Percentiles rank a stretch among this genome's conserved stretches.
Conservation (phyloP, 1,140 invertebrate species). For the Drosophila quadrilineata region DNA sequence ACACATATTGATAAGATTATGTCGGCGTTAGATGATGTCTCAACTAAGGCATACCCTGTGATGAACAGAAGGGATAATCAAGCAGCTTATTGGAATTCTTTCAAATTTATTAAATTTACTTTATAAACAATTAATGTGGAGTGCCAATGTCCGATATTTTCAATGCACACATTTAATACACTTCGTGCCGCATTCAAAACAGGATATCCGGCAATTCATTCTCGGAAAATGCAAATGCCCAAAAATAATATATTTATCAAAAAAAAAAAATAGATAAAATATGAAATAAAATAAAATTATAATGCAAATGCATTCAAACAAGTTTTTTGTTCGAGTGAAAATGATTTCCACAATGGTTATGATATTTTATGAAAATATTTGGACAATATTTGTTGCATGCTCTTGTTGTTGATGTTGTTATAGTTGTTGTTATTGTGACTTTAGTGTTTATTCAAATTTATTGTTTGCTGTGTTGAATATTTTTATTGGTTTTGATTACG, state of each 20-base stretch:
- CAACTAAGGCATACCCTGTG: neutral
- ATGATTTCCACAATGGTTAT: slow-evolving; percentile 47
- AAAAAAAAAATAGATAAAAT: neutral
- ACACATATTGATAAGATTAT: neutral
- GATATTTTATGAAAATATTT: slow-evolving; percentile 59
- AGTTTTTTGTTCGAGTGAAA: no score
- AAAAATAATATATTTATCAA: neutral
- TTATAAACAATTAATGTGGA: no score
- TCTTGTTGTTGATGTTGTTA: slow-evolving; percentile 7
- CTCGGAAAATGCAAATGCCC: neutral
- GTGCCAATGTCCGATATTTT: no score
- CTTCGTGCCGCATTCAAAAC: neutral
- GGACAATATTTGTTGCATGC: slow-evolving; percentile 37
- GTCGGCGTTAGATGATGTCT: neutral
- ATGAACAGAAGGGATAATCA: neutral
- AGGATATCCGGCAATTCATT: neutral
- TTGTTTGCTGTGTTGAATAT: slow-evolving; percentile 17
- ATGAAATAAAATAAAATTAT: slow-evolving; percentile 1
- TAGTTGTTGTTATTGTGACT: slow-evolving; percentile 24
- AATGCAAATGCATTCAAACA: neutral
- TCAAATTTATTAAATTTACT: no score
- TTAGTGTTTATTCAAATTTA: slow-evolving; percentile 52
- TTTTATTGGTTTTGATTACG: slow-evolving; percentile 18
- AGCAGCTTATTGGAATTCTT: no score
- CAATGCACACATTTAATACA: neutral